These are phyloP conservation scores for Drosophila santomea DNA, from an alignment of 1,140 invertebrate genomes.

Conservation along the genomic window DNA sequence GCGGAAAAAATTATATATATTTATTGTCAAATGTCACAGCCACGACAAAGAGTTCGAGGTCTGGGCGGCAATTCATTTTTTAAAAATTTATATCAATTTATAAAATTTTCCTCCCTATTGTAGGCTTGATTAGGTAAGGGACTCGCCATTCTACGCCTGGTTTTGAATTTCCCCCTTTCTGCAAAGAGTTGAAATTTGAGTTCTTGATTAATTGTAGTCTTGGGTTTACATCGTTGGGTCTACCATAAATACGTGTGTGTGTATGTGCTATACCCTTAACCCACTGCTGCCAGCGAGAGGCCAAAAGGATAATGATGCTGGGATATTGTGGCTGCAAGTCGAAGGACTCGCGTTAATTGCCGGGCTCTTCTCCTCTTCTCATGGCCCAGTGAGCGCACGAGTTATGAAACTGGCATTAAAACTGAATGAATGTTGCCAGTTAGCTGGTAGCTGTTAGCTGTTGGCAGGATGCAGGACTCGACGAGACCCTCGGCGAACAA, in stretches of 20 bases:
- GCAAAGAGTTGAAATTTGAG: slow-evolving; percentile 58
- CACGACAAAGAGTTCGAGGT: slow-evolving; percentile 29
- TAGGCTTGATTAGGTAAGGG: slow-evolving; percentile 66
- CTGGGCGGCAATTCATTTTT: slow-evolving; percentile 66
- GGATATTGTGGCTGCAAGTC: slow-evolving; percentile 47
- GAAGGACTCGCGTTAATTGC: slow-evolving; percentile 71
- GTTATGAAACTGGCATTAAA: slow-evolving; percentile 79
- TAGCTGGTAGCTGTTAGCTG: slow-evolving; percentile 31
- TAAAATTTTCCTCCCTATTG: slow-evolving; percentile 66
- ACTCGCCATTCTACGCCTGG: slow-evolving; percentile 21
- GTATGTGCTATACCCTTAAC: slow-evolving; percentile 26
- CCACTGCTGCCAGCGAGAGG: slow-evolving; percentile 35
- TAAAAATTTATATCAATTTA: slow-evolving; percentile 80
- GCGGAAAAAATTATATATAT: slow-evolving; percentile 48
- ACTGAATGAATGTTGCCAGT: slow-evolving; percentile 66
- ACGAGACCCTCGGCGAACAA: slow-evolving; percentile 33
- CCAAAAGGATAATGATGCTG: slow-evolving; percentile 52
- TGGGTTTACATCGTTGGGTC: slow-evolving; percentile 39
- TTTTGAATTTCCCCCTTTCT: slow-evolving; percentile 39
- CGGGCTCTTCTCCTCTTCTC: slow-evolving; percentile 54
- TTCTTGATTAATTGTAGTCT: slow-evolving; percentile 60
- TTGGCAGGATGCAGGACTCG: slow-evolving; percentile 34
- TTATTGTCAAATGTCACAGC: slow-evolving; percentile 79
- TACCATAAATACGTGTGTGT: slow-evolving; percentile 34
- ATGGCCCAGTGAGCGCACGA: slow-evolving; percentile 74